A percentile compares a stretch with the other conserved stretches of the same genome.
Evolutionary conservation across 1,140 invertebrate species (phyloP).

Genomic region (Achatina immaculata): DNA sequence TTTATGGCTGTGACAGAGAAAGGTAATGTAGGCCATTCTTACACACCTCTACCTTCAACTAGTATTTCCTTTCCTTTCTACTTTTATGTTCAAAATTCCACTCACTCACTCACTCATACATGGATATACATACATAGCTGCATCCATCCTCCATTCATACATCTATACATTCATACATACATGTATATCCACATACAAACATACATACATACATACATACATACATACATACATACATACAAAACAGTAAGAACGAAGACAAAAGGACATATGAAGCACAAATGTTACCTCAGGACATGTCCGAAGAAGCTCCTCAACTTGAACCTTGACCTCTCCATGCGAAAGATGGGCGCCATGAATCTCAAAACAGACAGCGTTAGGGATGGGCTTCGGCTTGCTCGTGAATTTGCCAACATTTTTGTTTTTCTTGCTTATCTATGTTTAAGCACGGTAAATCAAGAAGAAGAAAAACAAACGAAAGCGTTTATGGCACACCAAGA

Average conservation of each 20-base stretch:
- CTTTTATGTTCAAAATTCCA: too few relatives aligned
- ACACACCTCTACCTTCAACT: too few relatives aligned
- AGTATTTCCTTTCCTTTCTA: too few relatives aligned
- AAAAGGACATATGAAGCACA: too few relatives aligned
- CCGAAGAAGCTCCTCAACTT: background rate
- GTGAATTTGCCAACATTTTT: conserved; percentile 23
- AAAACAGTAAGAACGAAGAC: background rate
- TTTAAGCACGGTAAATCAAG: too few relatives aligned
- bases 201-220: background rate
- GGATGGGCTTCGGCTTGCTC: background rate
- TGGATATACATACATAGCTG: too few relatives aligned
- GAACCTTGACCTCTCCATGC: conserved; percentile 15
- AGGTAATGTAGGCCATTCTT: too few relatives aligned
- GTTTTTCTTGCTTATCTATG: conserved; percentile 28
- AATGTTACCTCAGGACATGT: conserved; percentile 8
- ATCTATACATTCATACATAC: too few relatives aligned
- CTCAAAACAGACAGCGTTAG: conserved; percentile 34
- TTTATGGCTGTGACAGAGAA: too few relatives aligned
- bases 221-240: background rate
- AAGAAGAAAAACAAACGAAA: background rate
- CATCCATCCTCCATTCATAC: too few relatives aligned
- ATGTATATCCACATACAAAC: too few relatives aligned
- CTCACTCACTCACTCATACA: too few relatives aligned
- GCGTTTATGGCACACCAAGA: background rate
- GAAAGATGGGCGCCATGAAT: background rate